Evolutionary conservation across 2,797 vertebrate genomes (phyloP).

Genomic region (Podargus strigoides): DNA sequence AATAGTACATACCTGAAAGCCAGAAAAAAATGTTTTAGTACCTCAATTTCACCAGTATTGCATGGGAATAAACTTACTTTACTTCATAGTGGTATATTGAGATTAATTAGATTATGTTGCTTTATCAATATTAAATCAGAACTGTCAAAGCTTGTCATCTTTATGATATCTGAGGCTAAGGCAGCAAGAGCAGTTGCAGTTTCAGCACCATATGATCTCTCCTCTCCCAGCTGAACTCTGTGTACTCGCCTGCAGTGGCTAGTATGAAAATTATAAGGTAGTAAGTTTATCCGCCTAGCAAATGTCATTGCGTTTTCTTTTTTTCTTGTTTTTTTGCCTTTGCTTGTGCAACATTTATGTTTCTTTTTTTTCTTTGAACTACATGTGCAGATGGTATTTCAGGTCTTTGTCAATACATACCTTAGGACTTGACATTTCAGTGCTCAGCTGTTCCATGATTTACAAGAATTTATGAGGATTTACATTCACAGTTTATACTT

Average conservation of each 20-base stretch:
- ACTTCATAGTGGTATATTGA: not conserved
- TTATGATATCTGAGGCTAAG: not conserved
- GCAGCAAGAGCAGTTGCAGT: not conserved
- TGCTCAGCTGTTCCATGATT: not conserved
- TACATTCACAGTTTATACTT: not conserved
- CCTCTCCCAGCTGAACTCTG: not conserved
- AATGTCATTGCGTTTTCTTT: accelerated
- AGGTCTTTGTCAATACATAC: not conserved
- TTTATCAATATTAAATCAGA: not conserved
- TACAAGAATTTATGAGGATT: not conserved
- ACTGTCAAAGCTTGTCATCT: not conserved
- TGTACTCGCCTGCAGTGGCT: accelerated
- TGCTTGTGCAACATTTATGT: not conserved
- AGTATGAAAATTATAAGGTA: not conserved
- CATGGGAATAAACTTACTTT: not conserved
- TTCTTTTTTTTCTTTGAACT: not conserved
- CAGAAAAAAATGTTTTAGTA: not conserved
- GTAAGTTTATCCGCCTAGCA: not conserved
- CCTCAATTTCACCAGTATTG: not conserved
- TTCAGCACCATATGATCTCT: not conserved
- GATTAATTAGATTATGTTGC: not conserved
- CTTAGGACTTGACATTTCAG: not conserved
- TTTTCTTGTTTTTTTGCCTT: not conserved
- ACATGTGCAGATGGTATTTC: not conserved
- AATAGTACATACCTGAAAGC: not conserved